Evolutionary conservation across 2,113 vertebrate species (phyloP).

Genomic region (Glaucidium brasilianum): DNA sequence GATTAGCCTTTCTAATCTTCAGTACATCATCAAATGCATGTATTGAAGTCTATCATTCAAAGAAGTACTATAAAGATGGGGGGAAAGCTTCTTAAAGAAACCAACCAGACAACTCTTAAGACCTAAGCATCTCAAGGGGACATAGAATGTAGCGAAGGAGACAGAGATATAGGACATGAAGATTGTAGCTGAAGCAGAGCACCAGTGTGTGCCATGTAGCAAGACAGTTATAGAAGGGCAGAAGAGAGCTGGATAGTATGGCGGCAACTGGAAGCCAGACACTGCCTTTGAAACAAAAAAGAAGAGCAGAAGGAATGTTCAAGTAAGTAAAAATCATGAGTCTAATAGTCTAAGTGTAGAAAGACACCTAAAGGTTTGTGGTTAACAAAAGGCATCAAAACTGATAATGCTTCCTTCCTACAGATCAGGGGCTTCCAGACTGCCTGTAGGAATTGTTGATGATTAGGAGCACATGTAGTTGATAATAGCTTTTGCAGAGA

Average conservation of each 20-base stretch:
- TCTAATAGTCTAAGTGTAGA: background rate
- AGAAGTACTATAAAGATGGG: background rate
- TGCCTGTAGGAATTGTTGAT: background rate
- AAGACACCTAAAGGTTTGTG: background rate
- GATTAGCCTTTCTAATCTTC: background rate
- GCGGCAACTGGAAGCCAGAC: background rate
- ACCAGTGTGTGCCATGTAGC: background rate
- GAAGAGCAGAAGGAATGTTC: background rate
- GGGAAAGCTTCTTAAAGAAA: background rate
- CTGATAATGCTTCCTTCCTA: background rate
- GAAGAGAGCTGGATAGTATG: background rate
- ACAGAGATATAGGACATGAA: rapidly evolving
- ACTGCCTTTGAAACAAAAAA: background rate
- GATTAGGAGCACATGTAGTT: background rate
- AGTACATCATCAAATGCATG: background rate
- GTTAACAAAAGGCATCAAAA: background rate
- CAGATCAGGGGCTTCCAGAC: background rate
- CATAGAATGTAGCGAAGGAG: background rate
- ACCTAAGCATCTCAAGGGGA: background rate
- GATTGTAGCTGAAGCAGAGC: background rate
- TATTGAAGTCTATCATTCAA: background rate
- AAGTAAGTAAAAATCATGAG: background rate
- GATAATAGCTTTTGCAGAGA: background rate
- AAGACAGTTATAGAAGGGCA: background rate
- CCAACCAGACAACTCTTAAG: background rate